These are phyloP conservation scores for Oryzias sinensis DNA, from an alignment of 2,797 vertebrate species.

Conservation along the genomic window DNA sequence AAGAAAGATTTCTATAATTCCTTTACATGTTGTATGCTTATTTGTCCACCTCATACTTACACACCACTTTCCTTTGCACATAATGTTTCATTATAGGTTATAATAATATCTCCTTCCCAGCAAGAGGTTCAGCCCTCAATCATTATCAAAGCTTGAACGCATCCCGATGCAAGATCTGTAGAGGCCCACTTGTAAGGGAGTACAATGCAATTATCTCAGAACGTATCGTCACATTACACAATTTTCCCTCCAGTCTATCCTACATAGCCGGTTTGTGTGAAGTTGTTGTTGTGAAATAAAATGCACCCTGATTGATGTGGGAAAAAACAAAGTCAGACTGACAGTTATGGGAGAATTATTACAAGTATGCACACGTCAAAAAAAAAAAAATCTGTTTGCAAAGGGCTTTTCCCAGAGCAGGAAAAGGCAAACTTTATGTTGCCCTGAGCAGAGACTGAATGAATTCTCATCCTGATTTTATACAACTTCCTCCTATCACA, in stretches of 20 bases:
- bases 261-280: slow-evolving; percentile 13
- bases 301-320: slow-evolving; percentile 17
- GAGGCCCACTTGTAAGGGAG: slow-evolving; percentile 15
- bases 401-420: slow-evolving; percentile 16
- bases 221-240: slow-evolving; percentile 40
- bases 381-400: slow-evolving; percentile 18
- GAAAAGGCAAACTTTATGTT: slow-evolving; percentile 18
- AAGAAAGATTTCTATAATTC: neutral
- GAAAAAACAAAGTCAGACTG: slow-evolving; percentile 20
- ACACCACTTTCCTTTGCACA: slow-evolving; percentile 16
- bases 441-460: slow-evolving; percentile 10
- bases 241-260: slow-evolving; percentile 15
- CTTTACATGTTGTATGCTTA: neutral
- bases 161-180: slow-evolving; percentile 31
- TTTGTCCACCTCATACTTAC: neutral
- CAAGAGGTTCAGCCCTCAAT: slow-evolving; percentile 30
- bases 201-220: slow-evolving; percentile 45
- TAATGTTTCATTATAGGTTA: slow-evolving; percentile 19
- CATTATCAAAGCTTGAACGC: slow-evolving; percentile 42
- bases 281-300: slow-evolving; percentile 22
- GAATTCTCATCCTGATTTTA: neutral
- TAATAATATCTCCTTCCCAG: slow-evolving; percentile 36
- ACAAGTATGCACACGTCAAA: neutral
- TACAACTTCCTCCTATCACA: slow-evolving; percentile 4
- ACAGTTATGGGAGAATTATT: slow-evolving; percentile 32